Evolutionary conservation across 2,113 vertebrate genomes (phyloP), one percentile per base, ranked within the genome.

Genomic region (Pygoscelis antarcticus): DNA sequence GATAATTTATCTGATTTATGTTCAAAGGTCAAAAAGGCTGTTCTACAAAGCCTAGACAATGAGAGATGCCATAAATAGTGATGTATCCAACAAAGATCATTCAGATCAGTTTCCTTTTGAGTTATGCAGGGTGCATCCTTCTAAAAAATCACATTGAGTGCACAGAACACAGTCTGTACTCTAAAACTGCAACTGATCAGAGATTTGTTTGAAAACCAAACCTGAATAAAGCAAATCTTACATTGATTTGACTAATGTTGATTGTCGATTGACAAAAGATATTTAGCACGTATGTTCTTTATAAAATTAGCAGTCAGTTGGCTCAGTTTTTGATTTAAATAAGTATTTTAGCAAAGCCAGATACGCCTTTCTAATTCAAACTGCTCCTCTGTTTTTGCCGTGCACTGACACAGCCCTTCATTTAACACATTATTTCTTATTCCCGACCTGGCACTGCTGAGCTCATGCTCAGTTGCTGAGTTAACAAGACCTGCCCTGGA

Each of bases 161-260:
- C 91, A 87, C 66, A 88, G 93, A 93, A 92, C 70, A 82, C 81
- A 72, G 75, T 70, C 65, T 26, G 17, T 75, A 62, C 96, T 95
- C 97, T 95, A 93, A 93, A 96, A 94, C 65, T 97, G 83, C 76
- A 96, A 54, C 60, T 96, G 64, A 94, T 96, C 77, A 96, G 96
- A 98, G 76, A 86, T 95, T 96, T 97, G 84, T 86, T 96, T 14
- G 66, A 89, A 95, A 97, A 66, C 87, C 75, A 74, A 95, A 96
- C 94, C 60, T 96, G 75, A 93, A 86, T 97, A 95, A 97, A 98
- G 93, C 88, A 96, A 96, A 86, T 87, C 68, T 97, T 97, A 94
- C 51, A 82, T 52, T 96, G 84, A 91, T 95, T 97, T 98, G 93
- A 96, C 94, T 97, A 89, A 90, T 9, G 3, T 44, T 83, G 52